Conservation (phyloP, 30 jellyfish, hydroid and myxozoan species). For the Aurelia aurita complex sp. Pacific region DNA sequence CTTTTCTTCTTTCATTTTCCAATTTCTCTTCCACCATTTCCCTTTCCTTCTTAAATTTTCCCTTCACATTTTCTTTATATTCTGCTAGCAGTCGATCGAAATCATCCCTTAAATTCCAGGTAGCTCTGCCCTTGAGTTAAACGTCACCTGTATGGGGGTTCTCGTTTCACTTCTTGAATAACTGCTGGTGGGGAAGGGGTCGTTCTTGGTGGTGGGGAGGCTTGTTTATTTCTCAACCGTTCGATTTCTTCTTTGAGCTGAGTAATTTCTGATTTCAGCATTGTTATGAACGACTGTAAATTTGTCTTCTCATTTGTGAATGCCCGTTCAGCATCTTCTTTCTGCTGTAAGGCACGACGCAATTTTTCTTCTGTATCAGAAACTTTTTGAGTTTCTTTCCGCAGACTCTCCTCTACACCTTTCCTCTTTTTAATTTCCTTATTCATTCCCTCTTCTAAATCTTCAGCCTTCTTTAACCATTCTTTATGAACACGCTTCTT, state of each 20-base stretch:
- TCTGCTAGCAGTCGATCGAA: slow-evolving; percentile 85
- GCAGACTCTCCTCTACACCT: slow-evolving; percentile 62
- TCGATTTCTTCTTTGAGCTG: slow-evolving; percentile 86
- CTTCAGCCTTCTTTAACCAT: slow-evolving; percentile 72
- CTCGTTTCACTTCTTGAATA: slow-evolving; percentile 28
- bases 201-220: slow-evolving; percentile 61
- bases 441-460: slow-evolving; percentile 43
- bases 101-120: slow-evolving; percentile 85
- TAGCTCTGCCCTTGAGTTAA: slow-evolving; percentile 70
- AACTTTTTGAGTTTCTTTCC: slow-evolving; percentile 53
- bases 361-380: slow-evolving; percentile 60
- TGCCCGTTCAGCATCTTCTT: slow-evolving; percentile 76
- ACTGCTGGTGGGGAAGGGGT: slow-evolving; percentile 45
- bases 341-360: slow-evolving; percentile 50
- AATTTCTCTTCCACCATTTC: slow-evolving; percentile 75
- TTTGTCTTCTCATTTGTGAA: slow-evolving; percentile 67
- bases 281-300: slow-evolving; percentile 71
- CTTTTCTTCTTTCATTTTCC: slow-evolving; percentile 66
- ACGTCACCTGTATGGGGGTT: slow-evolving; percentile 47
- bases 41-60: slow-evolving; percentile 62
- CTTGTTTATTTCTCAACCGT: slow-evolving; percentile 54
- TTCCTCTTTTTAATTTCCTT: slow-evolving; percentile 59
- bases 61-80: slow-evolving; percentile 74
- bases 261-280: slow-evolving; percentile 80
- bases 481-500: slow-evolving; percentile 60